Base-by-base conservation (phyloP, 2,113 vertebrate species). In the Poecilia latipinna region DNA sequence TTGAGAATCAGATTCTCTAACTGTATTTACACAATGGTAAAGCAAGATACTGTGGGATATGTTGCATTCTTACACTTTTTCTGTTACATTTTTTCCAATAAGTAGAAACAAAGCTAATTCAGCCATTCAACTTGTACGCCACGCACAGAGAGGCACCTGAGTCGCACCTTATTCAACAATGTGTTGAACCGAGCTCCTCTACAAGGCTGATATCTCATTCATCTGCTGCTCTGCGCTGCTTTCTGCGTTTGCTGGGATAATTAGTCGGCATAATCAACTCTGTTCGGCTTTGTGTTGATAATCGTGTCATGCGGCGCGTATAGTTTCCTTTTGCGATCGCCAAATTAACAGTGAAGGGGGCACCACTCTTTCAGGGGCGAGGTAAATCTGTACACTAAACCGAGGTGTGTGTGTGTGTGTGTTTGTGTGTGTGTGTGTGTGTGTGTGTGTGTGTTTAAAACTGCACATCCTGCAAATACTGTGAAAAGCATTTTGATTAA, bases 201-300 rank as follows among this genome's bases (percentile, higher is more conserved):
- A 89, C 88, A 88, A 89, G 85, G 78, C 75, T 84, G 74, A 68
- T 89, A 90, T 90, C 89, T 81, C 4, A 79, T 85, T 90, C 82
- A 88, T 89, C 90, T 78, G 70, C 76, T 82, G 72, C 84, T 84
- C 70, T n/a, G 67, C 44, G 77, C 84, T 76, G 85, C 79, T 74
- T 88, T 77, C 78, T 85, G 70, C 87, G 80, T 86, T 80, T 83
- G 69, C 84, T 63, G 80, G 12, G 24, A 76, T 90, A 90, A 92
- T 93, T 89, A 91, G 82, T 79, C 70, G 77, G 77, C 83, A 78
- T 88, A 89, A 90, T 93, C 87, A 87, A 78, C 85, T 67, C 79
- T 62, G 83, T 71, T 63, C 63, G 61, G 85, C 84, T 84, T 82
- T 81, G 79, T 87, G 75, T 44, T 35, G 77, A 89, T 91, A 87